phyloP scores from a whole-genome alignment of 2,797 vertebrate species.

The Adrianichthys oophorus region DNA sequence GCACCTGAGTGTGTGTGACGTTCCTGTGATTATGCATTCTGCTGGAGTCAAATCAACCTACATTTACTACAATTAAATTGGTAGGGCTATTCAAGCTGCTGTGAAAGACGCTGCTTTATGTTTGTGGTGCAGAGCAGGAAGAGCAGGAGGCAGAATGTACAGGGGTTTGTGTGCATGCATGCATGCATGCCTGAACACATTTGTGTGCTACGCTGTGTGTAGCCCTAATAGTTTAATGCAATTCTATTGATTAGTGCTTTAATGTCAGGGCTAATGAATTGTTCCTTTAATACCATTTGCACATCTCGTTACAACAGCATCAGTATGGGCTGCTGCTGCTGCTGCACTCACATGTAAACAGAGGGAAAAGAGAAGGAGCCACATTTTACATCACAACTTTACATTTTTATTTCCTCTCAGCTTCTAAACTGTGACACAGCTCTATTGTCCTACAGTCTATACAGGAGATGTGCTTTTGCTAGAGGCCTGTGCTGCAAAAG shows the following conservation, averaged over 20 bases:
- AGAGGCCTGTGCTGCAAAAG: slow-evolving; percentile 28
- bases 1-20: slow-evolving; percentile 14
- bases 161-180: slow-evolving; percentile 38
- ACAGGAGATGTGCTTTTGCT: slow-evolving; percentile 32
- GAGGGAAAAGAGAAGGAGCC: background rate
- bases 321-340: slow-evolving; percentile 49
- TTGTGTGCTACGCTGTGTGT: slow-evolving; percentile 48
- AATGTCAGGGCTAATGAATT: slow-evolving; percentile 80
- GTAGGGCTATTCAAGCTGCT: slow-evolving; percentile 54
- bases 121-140: slow-evolving; percentile 56
- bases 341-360: slow-evolving; percentile 21
- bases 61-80: slow-evolving; percentile 77
- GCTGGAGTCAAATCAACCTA: slow-evolving; percentile 69
- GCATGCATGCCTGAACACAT: slow-evolving; percentile 20
- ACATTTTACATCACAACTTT: slow-evolving; percentile 2
- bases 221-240: slow-evolving; percentile 82
- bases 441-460: too few relatives aligned
- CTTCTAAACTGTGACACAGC: too few relatives aligned
- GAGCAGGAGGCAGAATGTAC: slow-evolving; percentile 50
- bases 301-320: slow-evolving; percentile 73
- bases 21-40: slow-evolving; percentile 55
- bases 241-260: slow-evolving; percentile 82
- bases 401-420: slow-evolving; percentile 14
- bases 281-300: slow-evolving; percentile 80
- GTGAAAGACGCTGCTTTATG: slow-evolving; percentile 69